These are phyloP conservation scores for Myoxocephalus aenaeus DNA, from an alignment of 2,797 vertebrate species.

Conservation along the genomic window DNA sequence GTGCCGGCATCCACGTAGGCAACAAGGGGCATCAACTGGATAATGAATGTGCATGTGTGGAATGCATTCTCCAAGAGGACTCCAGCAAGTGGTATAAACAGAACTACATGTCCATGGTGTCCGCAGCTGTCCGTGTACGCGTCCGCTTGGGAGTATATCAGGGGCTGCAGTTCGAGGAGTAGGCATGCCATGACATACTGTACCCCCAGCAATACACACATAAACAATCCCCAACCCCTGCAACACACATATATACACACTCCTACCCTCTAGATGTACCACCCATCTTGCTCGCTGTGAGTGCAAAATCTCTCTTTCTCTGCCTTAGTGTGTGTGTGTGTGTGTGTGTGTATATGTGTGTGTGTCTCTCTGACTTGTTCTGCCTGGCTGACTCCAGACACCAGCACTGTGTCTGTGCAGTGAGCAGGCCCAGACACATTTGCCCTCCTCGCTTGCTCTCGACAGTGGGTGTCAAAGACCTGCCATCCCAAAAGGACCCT, in stretches of 20 bases:
- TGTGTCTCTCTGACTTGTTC: slow-evolving; percentile 65
- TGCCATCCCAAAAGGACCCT: slow-evolving; percentile 78
- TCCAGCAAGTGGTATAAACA: neutral
- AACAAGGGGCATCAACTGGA: neutral
- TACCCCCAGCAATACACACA: slow-evolving; percentile 31
- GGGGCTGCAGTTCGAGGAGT: slow-evolving; percentile 3
- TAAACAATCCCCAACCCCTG: slow-evolving; percentile 20
- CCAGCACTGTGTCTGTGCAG: slow-evolving; percentile 78
- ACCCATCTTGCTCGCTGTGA: slow-evolving; percentile 60
- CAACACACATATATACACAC: slow-evolving; percentile 39
- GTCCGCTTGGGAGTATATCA: slow-evolving; percentile 2
- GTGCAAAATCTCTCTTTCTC: slow-evolving; percentile 57
- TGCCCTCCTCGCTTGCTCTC: slow-evolving; percentile 72
- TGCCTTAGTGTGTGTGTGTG: slow-evolving; percentile 2
- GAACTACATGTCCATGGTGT: neutral
- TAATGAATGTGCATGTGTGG: neutral
- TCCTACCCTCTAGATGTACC: slow-evolving; percentile 32
- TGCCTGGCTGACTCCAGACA: slow-evolving; percentile 77
- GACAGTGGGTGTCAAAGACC: slow-evolving; percentile 79
- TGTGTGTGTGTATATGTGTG: slow-evolving; percentile 8
- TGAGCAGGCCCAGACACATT: slow-evolving; percentile 78
- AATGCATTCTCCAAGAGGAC: neutral
- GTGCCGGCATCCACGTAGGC: neutral
- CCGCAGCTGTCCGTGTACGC: neutral
- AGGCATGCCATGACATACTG: slow-evolving; percentile 16